Base-by-base conservation (phyloP, 2,888 invertebrate species). In the Melipona beecheii region DNA sequence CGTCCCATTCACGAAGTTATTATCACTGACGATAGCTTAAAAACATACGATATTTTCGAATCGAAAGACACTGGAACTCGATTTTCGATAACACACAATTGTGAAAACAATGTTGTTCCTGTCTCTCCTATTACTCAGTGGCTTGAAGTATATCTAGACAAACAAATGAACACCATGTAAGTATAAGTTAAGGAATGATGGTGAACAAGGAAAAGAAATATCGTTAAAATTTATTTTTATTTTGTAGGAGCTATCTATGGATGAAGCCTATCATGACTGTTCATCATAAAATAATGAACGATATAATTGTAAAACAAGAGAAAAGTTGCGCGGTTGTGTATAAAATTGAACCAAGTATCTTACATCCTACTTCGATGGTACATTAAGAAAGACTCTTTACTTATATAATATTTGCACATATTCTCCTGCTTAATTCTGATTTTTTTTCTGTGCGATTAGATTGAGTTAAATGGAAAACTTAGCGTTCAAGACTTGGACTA, bases 281-380 rank as follows among this genome's bases (percentile, higher is more conserved):
- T 0, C 82, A 88, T 49, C 92, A 92, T 50, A 75, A 75, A 50
- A 21, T 90, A 43, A 83, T 75, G 13, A 90, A 90, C 81, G 81
- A 83, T 11, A 50, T 90, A 2, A 86, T 92, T 21, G 90, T 90
- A 19, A 91, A 92, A 6, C 84, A 87, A 72, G 81, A 86, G 36
- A 91, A 92, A 62, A 93, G 83, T 74, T 94, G 94, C 64, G 93
- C 93, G 56, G 68, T 81, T 24, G 68, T 93, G 4, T 6, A 91
- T 4, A 92, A 89, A 81, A 50, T 90, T 19, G 86, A 91, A 52
- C 92, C 94, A 1, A 93, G 92, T 71, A 81, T 81, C 11, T 69
- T 87, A 50, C 73, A 93, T 86, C 93, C 94, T 15, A 91, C 93
- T 15, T 93, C 94, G 13, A 90, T 92, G 4, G 92, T 93, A 79